Conservation (phyloP, 2,113 vertebrate species). For the Esox niger region DNA sequence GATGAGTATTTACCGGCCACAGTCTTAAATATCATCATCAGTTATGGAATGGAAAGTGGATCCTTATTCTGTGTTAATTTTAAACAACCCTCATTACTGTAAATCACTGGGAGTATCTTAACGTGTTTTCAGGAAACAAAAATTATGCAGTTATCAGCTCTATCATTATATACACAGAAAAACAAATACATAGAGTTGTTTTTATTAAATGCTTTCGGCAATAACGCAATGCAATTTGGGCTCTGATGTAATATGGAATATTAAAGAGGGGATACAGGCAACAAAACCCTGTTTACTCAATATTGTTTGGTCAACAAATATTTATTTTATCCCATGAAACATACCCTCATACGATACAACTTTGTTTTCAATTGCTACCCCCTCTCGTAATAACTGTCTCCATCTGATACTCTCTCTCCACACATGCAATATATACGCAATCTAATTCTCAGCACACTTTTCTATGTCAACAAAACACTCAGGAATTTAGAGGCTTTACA, state of each 20-base stretch:
- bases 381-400: background rate
- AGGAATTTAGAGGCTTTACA: background rate
- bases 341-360: slow-evolving; percentile 11
- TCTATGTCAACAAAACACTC: background rate
- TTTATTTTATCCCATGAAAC: slow-evolving; percentile 39
- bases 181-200: slow-evolving; percentile 12
- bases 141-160: slow-evolving; percentile 1
- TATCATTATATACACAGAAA: slow-evolving; percentile 16
- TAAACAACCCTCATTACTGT: slow-evolving; percentile 1
- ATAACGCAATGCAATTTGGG: slow-evolving; percentile 21
- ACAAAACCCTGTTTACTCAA: slow-evolving; percentile 24
- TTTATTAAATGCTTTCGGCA: slow-evolving; percentile 15
- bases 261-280: slow-evolving; percentile 21
- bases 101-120: background rate
- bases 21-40: background rate
- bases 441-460: background rate
- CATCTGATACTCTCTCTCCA: background rate
- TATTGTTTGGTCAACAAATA: slow-evolving; percentile 45
- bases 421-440: background rate
- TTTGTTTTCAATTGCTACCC: background rate
- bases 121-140: slow-evolving; percentile 10
- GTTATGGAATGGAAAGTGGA: background rate
- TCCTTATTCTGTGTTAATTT: background rate
- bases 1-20: background rate
- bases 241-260: slow-evolving; percentile 37